These are phyloP conservation scores for Sebastes ruberrimus DNA, from an alignment of 2,797 vertebrate genomes.

Conservation along the genomic window DNA sequence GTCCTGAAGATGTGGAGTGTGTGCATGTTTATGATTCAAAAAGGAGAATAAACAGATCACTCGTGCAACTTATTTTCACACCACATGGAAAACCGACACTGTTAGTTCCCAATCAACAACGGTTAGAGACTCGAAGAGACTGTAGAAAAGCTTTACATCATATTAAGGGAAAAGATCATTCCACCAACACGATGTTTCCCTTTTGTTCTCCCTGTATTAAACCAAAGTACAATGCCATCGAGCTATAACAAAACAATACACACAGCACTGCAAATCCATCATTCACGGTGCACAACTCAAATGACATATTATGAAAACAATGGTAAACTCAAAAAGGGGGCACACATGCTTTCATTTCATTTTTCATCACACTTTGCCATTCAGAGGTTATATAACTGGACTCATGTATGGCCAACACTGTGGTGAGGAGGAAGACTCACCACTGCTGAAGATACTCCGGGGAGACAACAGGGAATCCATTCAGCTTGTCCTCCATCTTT, in stretches of 20 bases:
- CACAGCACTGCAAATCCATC: neutral
- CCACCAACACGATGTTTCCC: neutral
- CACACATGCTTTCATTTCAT: conserved; percentile 71
- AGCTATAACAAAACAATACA: neutral
- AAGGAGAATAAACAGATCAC: neutral
- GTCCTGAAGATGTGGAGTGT: neutral
- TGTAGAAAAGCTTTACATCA: neutral
- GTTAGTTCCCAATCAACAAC: neutral
- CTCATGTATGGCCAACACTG: conserved; percentile 52
- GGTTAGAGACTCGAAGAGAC: neutral
- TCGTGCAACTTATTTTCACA: neutral
- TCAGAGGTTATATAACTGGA: conserved; percentile 26
- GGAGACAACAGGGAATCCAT: conserved; percentile 84
- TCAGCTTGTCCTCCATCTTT: conserved; percentile 86
- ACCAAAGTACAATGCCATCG: neutral
- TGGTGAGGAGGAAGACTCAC: conserved; percentile 80
- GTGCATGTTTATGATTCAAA: neutral
- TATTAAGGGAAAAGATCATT: neutral
- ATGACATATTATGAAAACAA: neutral
- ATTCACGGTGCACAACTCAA: neutral
- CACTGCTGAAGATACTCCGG: conserved; percentile 88
- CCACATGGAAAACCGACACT: neutral
- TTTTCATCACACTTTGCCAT: conserved; percentile 59
- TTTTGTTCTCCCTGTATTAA: neutral
- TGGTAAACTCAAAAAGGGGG: conserved; percentile 15